Evolutionary conservation across 2,113 vertebrate genomes (phyloP).

Genomic region (Hippoglossus stenolepis): DNA sequence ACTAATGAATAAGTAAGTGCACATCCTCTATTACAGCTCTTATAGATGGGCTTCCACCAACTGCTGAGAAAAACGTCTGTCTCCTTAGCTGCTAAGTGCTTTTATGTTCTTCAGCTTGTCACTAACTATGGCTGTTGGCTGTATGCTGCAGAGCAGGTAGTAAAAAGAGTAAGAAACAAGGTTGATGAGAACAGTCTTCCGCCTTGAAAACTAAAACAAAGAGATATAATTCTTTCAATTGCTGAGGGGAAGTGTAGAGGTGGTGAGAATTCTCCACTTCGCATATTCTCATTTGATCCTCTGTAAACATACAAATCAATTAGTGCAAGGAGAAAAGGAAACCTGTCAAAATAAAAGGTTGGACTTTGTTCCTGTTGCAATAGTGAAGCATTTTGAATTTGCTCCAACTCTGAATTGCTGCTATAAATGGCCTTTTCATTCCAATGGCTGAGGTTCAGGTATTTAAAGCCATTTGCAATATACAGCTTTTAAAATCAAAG

Average conservation of each 20-base stretch:
- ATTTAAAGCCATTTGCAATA: too few relatives aligned
- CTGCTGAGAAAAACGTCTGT: background rate
- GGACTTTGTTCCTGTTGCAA: too few relatives aligned
- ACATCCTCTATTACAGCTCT: background rate
- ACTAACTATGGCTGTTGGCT: background rate
- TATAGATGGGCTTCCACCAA: background rate
- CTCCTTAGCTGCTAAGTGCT: background rate
- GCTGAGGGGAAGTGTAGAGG: background rate
- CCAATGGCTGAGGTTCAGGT: too few relatives aligned
- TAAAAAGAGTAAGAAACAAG: background rate
- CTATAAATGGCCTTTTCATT: too few relatives aligned
- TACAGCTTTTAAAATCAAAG: too few relatives aligned
- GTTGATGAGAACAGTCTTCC: background rate
- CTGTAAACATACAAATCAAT: background rate
- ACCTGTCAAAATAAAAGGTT: background rate
- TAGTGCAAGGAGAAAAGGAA: background rate
- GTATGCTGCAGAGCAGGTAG: background rate
- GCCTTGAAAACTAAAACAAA: background rate
- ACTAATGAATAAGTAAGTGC: too few relatives aligned
- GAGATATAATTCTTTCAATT: background rate
- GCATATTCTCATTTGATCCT: background rate
- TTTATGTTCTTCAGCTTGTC: background rate
- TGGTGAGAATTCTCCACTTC: background rate
- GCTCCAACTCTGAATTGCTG: too few relatives aligned
- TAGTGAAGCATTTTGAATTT: background rate